These are phyloP conservation scores for Campylomormyrus tamandua DNA, from an alignment of 2,113 vertebrate genomes.

Conservation along the genomic window DNA sequence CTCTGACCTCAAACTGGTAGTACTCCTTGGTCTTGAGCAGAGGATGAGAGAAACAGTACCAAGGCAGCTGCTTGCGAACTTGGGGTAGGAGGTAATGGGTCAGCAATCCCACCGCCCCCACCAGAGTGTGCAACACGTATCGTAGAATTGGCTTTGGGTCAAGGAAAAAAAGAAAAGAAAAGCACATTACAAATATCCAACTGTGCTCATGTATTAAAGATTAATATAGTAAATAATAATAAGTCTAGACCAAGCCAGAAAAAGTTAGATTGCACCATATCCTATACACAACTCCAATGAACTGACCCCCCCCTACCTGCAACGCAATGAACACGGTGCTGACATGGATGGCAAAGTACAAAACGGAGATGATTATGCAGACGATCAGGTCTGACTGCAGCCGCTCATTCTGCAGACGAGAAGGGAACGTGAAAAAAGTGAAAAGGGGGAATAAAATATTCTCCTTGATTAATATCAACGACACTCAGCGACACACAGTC, in stretches of 20 bases:
- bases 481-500: neutral
- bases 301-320: slow-evolving; percentile 63
- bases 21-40: slow-evolving; percentile 94
- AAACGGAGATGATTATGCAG: slow-evolving; percentile 84
- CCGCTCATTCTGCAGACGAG: slow-evolving; percentile 74
- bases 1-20: slow-evolving; percentile 93
- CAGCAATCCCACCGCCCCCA: slow-evolving; percentile 80
- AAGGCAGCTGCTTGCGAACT: slow-evolving; percentile 90
- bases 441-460: neutral
- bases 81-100: slow-evolving; percentile 94
- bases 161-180: neutral
- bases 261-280: neutral
- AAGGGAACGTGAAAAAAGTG: slow-evolving; percentile 13
- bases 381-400: slow-evolving; percentile 94
- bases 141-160: slow-evolving; percentile 80
- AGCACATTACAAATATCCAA: neutral
- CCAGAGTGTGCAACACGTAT: slow-evolving; percentile 82
- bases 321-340: slow-evolving; percentile 95
- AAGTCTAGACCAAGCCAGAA: neutral
- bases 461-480: neutral
- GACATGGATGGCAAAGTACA: slow-evolving; percentile 97
- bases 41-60: slow-evolving; percentile 95
- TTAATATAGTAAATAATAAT: neutral
- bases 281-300: neutral
- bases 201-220: neutral